Evolutionary conservation across 37 sponge, comb jelly and placozoan genomes (phyloP).

Genomic region (Theonella swinhoei): DNA sequence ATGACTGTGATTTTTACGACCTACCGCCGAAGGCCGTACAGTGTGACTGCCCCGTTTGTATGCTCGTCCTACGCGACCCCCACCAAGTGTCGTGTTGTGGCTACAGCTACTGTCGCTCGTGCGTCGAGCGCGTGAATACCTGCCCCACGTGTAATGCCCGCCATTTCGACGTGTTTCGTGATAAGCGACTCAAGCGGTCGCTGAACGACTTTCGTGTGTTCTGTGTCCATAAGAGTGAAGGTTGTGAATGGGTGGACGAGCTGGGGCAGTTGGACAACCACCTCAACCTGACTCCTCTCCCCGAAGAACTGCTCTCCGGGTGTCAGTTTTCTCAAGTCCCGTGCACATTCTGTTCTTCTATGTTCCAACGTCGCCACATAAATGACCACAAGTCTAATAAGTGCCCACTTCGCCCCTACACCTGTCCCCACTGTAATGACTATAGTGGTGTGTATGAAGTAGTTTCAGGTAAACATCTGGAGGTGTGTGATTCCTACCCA

Average conservation of each 20-base stretch:
- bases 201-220: background rate
- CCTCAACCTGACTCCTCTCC: background rate
- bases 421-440: constrained; percentile 34
- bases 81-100: constrained; percentile 36
- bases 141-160: background rate
- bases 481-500: constrained; percentile 5
- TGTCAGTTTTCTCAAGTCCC: background rate
- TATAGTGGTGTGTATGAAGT: constrained; percentile 14
- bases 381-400: background rate
- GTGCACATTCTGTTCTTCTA: background rate
- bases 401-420: constrained; percentile 20
- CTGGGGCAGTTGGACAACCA: background rate
- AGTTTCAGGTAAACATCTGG: constrained; percentile 32
- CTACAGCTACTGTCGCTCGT: constrained; percentile 27
- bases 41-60: constrained; percentile 24
- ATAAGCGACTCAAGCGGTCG: background rate
- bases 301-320: background rate
- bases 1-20: constrained; percentile 17
- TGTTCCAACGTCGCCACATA: background rate
- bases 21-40: background rate
- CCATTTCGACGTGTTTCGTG: constrained; percentile 6
- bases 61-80: constrained; percentile 36
- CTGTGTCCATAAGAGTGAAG: background rate
- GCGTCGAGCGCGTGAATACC: constrained; percentile 24
- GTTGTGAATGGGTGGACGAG: background rate